Evolutionary conservation across 1,140 invertebrate species (phyloP), one percentile per base, ranked within the genome.

Genomic region (Reticulitermes speratus): DNA sequence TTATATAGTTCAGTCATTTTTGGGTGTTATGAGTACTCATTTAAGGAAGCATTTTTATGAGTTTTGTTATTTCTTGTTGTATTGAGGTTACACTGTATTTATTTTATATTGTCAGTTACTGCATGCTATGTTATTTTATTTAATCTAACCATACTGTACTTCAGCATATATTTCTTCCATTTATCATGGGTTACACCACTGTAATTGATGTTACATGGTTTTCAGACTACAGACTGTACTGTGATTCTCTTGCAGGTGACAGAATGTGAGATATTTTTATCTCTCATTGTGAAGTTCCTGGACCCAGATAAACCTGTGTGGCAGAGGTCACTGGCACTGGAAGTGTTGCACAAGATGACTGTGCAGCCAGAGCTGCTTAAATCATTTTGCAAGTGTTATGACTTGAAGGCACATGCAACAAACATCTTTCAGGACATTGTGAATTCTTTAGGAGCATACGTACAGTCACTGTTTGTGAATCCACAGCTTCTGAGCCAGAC

Each of bases 211-310:
- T 38, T 5, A 38, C 0, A 48, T 16, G 52, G 14, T 55, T 55
- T 16, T 55, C 52, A 55, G 52, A 55, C 52, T 55, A 16, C 52
- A 55, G 11, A 55, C 52, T 55, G 19, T 55, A 21, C 19, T 55
- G 52, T 55, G 30, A 55, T 84, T 88, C 84, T 88, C 83, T 91
- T 93, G 88, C 89, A 97, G 97, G 94, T 97, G 32, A 99, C 98
- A 9, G 98, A 99, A 91, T 99, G 98, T 92, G 99, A 99, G 92
- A 99, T 99, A 89, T 99, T 99, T 91, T 92, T 99, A 82, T 99
- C 98, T 2, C 92, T 99, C 55, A 96, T 99, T 65, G 97, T 99
- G 9, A 99, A 99, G 91, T 99, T 99, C 92, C 91, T 99, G 90
- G 98, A 99, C 91, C 96, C 96, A 21, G 98, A 99, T 89, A 98